Conservation (phyloP, 2,888 invertebrate genomes). For the Nemotelus nigrinus region DNA sequence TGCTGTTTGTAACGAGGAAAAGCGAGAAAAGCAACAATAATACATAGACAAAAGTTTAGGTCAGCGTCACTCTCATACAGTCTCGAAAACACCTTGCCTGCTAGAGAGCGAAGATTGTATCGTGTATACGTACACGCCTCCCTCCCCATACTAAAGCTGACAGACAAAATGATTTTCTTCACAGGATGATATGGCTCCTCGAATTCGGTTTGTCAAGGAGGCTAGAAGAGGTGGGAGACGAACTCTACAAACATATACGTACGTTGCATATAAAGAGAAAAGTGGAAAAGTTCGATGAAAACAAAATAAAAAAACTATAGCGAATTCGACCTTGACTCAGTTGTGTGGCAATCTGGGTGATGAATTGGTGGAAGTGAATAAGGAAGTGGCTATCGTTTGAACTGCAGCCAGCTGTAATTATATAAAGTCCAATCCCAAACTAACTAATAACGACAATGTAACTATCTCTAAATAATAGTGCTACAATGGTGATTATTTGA, state of each 20-base stretch:
- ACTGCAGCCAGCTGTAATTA: too few species aligned
- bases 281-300: not conserved
- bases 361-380: too few species aligned
- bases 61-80: not conserved
- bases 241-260: too few species aligned
- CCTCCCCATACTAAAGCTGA: not conserved
- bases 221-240: too few species aligned
- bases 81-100: constrained; percentile 9
- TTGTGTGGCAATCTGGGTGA: too few species aligned
- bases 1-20: not conserved
- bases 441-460: too few species aligned
- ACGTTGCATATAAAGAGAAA: not conserved
- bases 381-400: too few species aligned
- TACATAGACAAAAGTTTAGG: constrained; percentile 31
- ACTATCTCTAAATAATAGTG: too few species aligned
- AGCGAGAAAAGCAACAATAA: constrained; percentile 26
- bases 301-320: too few species aligned
- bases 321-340: too few species aligned
- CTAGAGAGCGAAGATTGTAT: not conserved
- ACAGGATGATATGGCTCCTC: constrained; percentile 12
- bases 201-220: not conserved
- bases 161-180: not conserved
- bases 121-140: constrained; percentile 4
- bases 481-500: too few species aligned
- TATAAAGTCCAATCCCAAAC: too few species aligned